Base-by-base conservation (phyloP, 2,797 vertebrate species). In the Garrulus glandarius region DNA sequence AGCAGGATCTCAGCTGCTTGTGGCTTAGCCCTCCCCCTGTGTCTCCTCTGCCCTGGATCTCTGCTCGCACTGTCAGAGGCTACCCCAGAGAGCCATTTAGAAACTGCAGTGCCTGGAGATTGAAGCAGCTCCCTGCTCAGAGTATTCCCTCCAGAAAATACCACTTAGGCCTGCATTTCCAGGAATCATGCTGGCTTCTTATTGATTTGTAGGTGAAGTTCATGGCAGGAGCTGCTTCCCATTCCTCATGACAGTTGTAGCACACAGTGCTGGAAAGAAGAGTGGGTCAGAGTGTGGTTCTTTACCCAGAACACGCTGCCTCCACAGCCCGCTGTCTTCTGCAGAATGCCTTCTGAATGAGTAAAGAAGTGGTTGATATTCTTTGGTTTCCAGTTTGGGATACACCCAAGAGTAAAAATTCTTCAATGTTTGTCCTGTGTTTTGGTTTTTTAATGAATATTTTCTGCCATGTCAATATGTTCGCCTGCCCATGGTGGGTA, bases 381-480 rank as follows among this genome's bases (percentile, higher is more conserved):
- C 23, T 36, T 68, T 21, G 20, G 5, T 81, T 60, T 87, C 12
- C 7, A 30, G 8, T 74, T 60, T 47, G 34, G 36, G 39, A 16
- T 55, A 27, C 8, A 12, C 2, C 0, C 0, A 57, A 26, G 37
- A 68, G 29, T 37, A 44, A 47, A 55, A 47, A 29, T 64, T 76
- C 57, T 47, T 44, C 18, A 41, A 0, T 29, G 18, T 65, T 84
- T 61, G 24, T 72, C 19, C 24, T 39, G 16, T 67, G 10, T 24
- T 10, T 7, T 21, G 13, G 0, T 1, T 19, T 15, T 76, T 59
- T 23, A 65, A 69, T 61, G 34, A 21, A 3, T 36, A 18, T 6
- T 68, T 88, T 68, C 22, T 23, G 1, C 39, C 60, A 3, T 26
- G 52, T 26, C 21, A 18, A 0, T 10, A 2, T 7, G 1, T 24